Evolutionary conservation across 2,113 vertebrate genomes (phyloP).

Genomic region (Triplophysa tibetana): DNA sequence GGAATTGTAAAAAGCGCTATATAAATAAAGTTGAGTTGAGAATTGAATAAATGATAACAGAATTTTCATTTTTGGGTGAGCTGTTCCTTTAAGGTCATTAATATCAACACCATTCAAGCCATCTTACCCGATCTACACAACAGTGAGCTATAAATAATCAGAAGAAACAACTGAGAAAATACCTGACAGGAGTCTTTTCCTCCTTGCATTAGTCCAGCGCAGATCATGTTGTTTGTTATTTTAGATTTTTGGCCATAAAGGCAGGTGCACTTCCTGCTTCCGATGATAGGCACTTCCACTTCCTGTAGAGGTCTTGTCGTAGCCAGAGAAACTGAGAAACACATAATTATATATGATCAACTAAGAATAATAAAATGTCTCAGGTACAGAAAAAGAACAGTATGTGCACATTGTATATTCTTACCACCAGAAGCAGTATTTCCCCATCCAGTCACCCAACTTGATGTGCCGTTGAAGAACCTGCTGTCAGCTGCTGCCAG

Average conservation of each 20-base stretch:
- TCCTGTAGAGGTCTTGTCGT: slow-evolving; percentile 51
- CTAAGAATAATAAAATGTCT: neutral
- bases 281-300: slow-evolving; percentile 54
- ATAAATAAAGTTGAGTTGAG: too few relatives aligned
- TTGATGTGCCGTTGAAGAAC: slow-evolving; percentile 65
- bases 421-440: neutral
- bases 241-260: neutral
- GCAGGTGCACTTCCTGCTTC: slow-evolving; percentile 54
- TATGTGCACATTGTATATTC: neutral
- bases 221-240: slow-evolving; percentile 73
- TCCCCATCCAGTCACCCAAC: slow-evolving; percentile 77
- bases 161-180: neutral
- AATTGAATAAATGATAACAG: too few relatives aligned
- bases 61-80: too few relatives aligned
- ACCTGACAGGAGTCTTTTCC: slow-evolving; percentile 68
- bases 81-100: too few relatives aligned
- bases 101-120: too few relatives aligned
- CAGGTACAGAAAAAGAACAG: neutral
- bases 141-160: neutral
- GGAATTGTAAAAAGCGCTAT: too few relatives aligned
- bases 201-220: slow-evolving; percentile 65
- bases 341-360: neutral
- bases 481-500: slow-evolving; percentile 61
- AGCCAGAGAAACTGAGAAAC: neutral
- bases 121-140: neutral